phyloP scores from a whole-genome alignment of 2,888 invertebrate genomes.

The Liodrosophila aerea region DNA sequence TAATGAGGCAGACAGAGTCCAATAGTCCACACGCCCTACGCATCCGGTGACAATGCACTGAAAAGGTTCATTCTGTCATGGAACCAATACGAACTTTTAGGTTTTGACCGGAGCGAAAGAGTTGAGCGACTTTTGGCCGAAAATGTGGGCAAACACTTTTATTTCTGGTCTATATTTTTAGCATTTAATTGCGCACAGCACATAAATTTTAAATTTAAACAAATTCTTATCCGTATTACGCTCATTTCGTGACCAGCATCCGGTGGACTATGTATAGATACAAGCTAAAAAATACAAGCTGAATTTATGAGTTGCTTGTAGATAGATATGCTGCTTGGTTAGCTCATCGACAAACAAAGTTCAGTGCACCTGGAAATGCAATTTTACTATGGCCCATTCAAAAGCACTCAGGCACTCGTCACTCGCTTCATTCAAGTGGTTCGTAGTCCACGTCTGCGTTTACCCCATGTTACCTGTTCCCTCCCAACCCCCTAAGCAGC shows the following conservation, averaged over 20 bases:
- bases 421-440: slow-evolving; percentile 29
- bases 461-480: not conserved
- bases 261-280: slow-evolving; percentile 28
- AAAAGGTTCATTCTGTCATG: slow-evolving; percentile 43
- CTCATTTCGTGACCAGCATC: slow-evolving; percentile 23
- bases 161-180: slow-evolving; percentile 3
- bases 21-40: slow-evolving; percentile 19
- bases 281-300: not conserved
- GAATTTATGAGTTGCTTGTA: slow-evolving; percentile 2
- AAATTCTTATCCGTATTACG: slow-evolving; percentile 19
- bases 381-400: slow-evolving; percentile 37
- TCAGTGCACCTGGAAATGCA: slow-evolving; percentile 72
- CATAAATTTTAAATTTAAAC: slow-evolving; percentile 37
- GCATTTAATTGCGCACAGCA: slow-evolving; percentile 34
- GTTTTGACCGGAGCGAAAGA: slow-evolving; percentile 36
- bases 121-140: slow-evolving; percentile 24
- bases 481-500: not conserved
- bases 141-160: not conserved
- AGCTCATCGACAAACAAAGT: slow-evolving; percentile 33
- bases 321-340: slow-evolving; percentile 11
- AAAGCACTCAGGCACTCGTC: slow-evolving; percentile 19
- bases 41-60: slow-evolving; percentile 68
- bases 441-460: slow-evolving; percentile 24
- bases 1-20: slow-evolving; percentile 33
- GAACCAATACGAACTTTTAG: slow-evolving; percentile 20